Evolutionary conservation across 1,140 invertebrate genomes (phyloP), one percentile per base, ranked within the genome.

Genomic region (Bombus consobrinus): DNA sequence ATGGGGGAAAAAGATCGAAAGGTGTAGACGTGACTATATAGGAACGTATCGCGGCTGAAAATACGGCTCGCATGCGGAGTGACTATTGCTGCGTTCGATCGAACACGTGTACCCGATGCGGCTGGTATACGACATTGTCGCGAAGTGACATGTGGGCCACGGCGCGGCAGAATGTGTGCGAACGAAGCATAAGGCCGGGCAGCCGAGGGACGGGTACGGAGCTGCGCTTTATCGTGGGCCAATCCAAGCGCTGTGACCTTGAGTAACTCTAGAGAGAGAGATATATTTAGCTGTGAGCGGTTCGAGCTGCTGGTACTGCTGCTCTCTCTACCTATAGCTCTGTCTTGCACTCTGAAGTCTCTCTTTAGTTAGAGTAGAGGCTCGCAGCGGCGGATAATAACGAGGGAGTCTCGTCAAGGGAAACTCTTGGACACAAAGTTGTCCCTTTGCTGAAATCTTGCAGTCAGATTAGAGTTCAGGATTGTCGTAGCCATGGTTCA

Each of bases 251-350:
- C 91, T 93, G 87, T 91, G 93, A 94, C 93, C 93, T 94, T 94
- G 93, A 93, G 91, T 89, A 90, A 89, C 93, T 93, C 92, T 93
- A 93, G 89, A 93, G 91, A 93, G 92, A 94, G 91, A 94, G 92
- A 93, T 94, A 93, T 93, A 94, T 93, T 93, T 93, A 93, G 93
- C 91, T 91, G 92, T 93, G 92, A 92, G 92, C 92, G 87, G 93
- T 72, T 89, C 91, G 87, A 84, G 92, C 86, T 87, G 85, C 47
- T 43, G 59, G 47, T 69, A 34, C 82, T n/a, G 83, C 74, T 82
- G 62, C 81, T 77, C 59, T n/a, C 10, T 62, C 64, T 66, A 84
- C 87, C 81, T 71, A 53, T 53, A 87, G 64, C 89, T 79, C 88
- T 87, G 57, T 69, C 85, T 87, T 47, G 66, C 43, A 53, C 64